These are phyloP conservation scores for Dorcus parallelipipedus DNA, from an alignment of 2,888 invertebrate genomes.

Conservation along the genomic window DNA sequence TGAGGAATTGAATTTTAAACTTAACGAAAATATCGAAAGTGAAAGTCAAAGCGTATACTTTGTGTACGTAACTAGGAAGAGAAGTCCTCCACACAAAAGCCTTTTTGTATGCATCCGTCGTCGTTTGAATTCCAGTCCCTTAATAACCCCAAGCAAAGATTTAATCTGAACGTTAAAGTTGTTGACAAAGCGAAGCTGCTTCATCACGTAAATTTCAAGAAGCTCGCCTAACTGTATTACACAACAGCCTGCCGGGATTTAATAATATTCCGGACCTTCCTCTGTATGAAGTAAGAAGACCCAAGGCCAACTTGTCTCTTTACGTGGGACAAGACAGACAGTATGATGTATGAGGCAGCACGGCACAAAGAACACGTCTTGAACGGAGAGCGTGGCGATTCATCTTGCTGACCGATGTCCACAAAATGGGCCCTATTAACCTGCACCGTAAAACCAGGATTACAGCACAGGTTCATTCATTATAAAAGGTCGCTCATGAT, in stretches of 20 bases:
- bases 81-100: too few relatives aligned
- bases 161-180: constrained; percentile 5
- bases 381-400: constrained; percentile 36
- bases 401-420: constrained; percentile 36
- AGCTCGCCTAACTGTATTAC: constrained; percentile 8
- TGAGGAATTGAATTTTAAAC: too few relatives aligned
- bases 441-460: constrained; percentile 18
- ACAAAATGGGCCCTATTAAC: constrained; percentile 23
- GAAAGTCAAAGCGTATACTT: too few relatives aligned
- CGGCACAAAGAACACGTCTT: constrained; percentile 38
- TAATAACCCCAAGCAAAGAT: constrained; percentile 1
- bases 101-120: too few relatives aligned
- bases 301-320: constrained; percentile 31
- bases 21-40: too few relatives aligned
- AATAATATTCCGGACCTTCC: constrained; percentile 4
- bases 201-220: constrained; percentile 6
- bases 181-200: constrained; percentile 7
- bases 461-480: constrained; percentile 1
- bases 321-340: constrained; percentile 32
- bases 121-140: neutral
- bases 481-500: constrained; percentile 5
- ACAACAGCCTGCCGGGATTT: constrained; percentile 4
- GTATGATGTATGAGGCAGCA: constrained; percentile 36
- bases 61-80: too few relatives aligned
- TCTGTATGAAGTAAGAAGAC: constrained; percentile 10